Evolutionary conservation across 2,888 invertebrate species (phyloP).

Genomic region (Amblyjoppa fuscipennis): DNA sequence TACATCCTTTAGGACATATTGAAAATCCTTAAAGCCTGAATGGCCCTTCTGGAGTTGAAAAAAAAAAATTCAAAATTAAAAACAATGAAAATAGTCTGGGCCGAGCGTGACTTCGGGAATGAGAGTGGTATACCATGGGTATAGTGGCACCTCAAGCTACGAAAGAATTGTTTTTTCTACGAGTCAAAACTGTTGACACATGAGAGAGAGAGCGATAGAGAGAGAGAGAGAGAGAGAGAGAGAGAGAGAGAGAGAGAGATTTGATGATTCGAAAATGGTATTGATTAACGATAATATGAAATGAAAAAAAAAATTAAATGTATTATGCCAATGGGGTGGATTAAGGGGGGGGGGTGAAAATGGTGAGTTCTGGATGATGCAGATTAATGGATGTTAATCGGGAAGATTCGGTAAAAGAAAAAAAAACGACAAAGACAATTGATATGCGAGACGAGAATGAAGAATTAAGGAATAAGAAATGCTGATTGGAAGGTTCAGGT

Average conservation of each 20-base stretch:
- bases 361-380: neutral
- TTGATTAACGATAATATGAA: constrained; percentile 40
- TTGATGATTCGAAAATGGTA: constrained; percentile 26
- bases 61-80: constrained; percentile 36
- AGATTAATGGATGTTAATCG: neutral
- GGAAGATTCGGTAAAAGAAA: neutral
- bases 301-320: constrained; percentile 53
- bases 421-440: neutral
- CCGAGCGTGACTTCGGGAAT: constrained; percentile 78
- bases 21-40: constrained; percentile 44
- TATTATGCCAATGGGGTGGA: neutral
- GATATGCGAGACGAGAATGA: constrained; percentile 17
- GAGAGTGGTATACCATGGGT: constrained; percentile 82
- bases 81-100: constrained; percentile 49
- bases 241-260: constrained; percentile 40
- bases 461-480: constrained; percentile 59
- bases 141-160: constrained; percentile 84
- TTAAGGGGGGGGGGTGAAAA: neutral
- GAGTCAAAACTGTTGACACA: constrained; percentile 26
- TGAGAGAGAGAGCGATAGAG: constrained; percentile 46
- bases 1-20: constrained; percentile 2
- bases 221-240: too few species aligned
- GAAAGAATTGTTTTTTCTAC: constrained; percentile 64
- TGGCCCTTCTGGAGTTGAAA: constrained; percentile 6
- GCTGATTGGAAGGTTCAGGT: constrained; percentile 76